A percentile compares a stretch with the other conserved stretches of the same genome.
Conservation (phyloP, 2,888 invertebrate species). For the Drosophila anomelani region DNA sequence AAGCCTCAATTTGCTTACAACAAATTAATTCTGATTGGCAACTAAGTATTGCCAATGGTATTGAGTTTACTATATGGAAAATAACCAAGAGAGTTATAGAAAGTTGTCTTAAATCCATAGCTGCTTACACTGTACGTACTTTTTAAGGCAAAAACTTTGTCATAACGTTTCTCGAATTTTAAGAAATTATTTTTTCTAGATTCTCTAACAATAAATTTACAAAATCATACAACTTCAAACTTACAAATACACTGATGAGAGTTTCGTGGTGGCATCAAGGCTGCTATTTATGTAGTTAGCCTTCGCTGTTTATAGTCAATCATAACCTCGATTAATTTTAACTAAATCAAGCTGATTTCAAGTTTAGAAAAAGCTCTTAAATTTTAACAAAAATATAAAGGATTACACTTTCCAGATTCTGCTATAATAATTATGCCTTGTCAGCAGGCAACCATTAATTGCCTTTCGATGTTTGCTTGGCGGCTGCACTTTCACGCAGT, state of each 20-base stretch:
- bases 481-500: slow-evolving; percentile 40
- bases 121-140: neutral
- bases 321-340: neutral
- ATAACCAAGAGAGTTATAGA: neutral
- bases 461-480: slow-evolving; percentile 65
- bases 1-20: neutral
- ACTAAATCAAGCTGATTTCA: neutral
- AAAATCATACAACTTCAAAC: too few species aligned
- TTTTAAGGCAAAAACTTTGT: too few species aligned
- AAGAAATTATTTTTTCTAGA: too few species aligned
- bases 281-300: neutral
- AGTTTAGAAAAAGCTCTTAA: too few species aligned
- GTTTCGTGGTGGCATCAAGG: neutral
- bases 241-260: neutral
- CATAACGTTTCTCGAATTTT: too few species aligned
- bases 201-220: too few species aligned
- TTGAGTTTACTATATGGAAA: neutral
- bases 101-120: too few species aligned
- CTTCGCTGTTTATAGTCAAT: neutral
- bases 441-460: slow-evolving; percentile 54
- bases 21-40: slow-evolving; percentile 7
- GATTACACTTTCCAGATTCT: neutral
- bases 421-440: neutral
- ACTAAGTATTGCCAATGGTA: neutral
- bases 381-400: neutral